These are phyloP conservation scores for Sarotherodon lohbergeri DNA, from an alignment of 2,113 vertebrate species.

Conservation along the genomic window DNA sequence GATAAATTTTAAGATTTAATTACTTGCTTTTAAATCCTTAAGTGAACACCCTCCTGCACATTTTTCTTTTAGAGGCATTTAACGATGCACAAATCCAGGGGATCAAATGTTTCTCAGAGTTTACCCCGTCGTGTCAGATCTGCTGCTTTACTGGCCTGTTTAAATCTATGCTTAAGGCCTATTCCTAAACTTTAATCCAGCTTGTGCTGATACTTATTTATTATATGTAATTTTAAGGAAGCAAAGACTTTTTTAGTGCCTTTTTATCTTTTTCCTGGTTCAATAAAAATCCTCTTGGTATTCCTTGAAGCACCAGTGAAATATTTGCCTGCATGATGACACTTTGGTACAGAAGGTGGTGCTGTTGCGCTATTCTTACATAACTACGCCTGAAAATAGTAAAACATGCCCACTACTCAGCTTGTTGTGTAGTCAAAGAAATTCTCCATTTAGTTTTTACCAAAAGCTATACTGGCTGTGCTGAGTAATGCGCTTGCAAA, in stretches of 20 bases:
- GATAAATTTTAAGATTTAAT: background rate
- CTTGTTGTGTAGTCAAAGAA: background rate
- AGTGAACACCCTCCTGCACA: background rate
- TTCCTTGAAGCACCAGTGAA: background rate
- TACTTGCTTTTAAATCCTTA: background rate
- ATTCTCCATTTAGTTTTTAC: background rate
- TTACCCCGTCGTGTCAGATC: background rate
- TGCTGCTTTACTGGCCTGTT: background rate
- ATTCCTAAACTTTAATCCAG: background rate
- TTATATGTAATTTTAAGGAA: background rate
- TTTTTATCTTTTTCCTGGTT: background rate
- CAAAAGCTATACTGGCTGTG: background rate
- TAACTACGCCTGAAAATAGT: background rate
- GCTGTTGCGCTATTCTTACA: background rate
- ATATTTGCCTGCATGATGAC: background rate
- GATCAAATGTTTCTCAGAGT: background rate
- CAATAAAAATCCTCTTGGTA: background rate
- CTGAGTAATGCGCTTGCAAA: background rate
- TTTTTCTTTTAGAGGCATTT: background rate
- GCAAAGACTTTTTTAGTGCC: background rate
- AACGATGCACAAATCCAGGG: background rate
- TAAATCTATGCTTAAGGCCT: background rate
- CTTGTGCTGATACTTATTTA: background rate
- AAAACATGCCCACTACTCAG: background rate
- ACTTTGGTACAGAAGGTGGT: conserved; percentile 22